Conservation (phyloP, 30 jellyfish, hydroid and myxozoan species). For the Clytia hemisphaerica region DNA sequence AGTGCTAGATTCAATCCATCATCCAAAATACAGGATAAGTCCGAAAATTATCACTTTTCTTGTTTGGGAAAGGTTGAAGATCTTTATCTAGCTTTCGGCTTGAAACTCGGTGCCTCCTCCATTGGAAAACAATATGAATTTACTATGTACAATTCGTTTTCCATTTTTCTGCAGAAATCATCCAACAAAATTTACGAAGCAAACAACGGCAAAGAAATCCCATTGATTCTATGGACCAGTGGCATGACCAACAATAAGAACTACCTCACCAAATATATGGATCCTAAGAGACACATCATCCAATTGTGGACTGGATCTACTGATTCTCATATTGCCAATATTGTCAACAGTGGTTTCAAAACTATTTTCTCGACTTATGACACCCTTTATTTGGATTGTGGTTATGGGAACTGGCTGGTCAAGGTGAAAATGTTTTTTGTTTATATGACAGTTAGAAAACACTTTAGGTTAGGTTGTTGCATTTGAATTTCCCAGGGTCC, state of each 20-base stretch:
- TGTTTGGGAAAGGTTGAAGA: too few species aligned
- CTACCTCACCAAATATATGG: slow-evolving; percentile 59
- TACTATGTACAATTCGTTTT: not conserved
- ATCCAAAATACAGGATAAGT: too few species aligned
- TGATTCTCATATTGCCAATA: slow-evolving; percentile 46
- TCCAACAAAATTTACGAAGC: slow-evolving; percentile 45
- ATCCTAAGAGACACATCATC: slow-evolving; percentile 69
- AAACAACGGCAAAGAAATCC: slow-evolving; percentile 52
- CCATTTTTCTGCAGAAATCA: slow-evolving; percentile 48
- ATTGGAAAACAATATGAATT: not conserved
- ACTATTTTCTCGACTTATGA: slow-evolving; percentile 70
- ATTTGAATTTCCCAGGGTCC: too few species aligned
- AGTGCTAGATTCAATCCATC: too few species aligned
- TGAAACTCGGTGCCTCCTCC: not conserved
- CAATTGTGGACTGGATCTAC: slow-evolving; percentile 70
- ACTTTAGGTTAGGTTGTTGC: not conserved
- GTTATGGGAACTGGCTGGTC: slow-evolving; percentile 81
- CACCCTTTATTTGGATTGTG: slow-evolving; percentile 71
- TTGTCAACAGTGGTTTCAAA: slow-evolving; percentile 63
- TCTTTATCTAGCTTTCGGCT: not conserved
- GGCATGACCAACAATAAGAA: slow-evolving; percentile 62
- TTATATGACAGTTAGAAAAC: not conserved
- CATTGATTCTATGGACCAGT: slow-evolving; percentile 80
- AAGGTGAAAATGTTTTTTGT: slow-evolving; percentile 11
- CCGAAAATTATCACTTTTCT: too few species aligned